A percentile compares a stretch with the other conserved stretches of the same genome.
phyloP scores from a whole-genome alignment of 2,797 vertebrate species.

The Pseudochaenichthys georgianus region DNA sequence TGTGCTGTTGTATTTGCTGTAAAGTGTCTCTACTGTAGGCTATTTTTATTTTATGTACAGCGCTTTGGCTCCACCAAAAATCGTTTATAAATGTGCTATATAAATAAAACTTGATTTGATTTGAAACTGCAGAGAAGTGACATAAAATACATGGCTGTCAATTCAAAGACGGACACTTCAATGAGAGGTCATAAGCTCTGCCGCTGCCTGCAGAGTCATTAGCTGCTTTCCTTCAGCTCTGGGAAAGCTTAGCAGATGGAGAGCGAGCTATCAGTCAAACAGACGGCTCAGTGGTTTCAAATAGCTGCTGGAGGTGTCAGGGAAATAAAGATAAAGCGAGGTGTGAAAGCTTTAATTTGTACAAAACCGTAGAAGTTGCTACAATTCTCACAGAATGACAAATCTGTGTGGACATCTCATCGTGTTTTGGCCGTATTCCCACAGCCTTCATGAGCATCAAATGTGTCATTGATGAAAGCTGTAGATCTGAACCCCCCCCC shows the following conservation, averaged over 20 bases:
- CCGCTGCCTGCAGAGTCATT: conserved; percentile 45
- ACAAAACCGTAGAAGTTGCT: conserved; percentile 44
- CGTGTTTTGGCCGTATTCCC: conserved; percentile 31
- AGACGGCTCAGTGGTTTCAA: conserved; percentile 54
- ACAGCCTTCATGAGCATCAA: conserved; percentile 39
- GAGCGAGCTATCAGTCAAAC: conserved; percentile 65
- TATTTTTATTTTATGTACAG: too few species aligned
- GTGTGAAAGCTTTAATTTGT: conserved; percentile 54
- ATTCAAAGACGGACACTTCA: conserved; percentile 53
- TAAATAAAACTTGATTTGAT: too few species aligned
- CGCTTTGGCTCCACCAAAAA: too few species aligned
- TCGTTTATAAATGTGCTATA: too few species aligned
- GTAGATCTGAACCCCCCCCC: conserved; percentile 6
- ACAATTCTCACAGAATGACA: conserved; percentile 50
- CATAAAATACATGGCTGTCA: conserved; percentile 32
- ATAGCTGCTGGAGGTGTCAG: conserved; percentile 62
- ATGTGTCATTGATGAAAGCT: conserved; percentile 64
- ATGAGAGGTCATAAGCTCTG: conserved; percentile 33
- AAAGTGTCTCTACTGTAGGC: too few species aligned
- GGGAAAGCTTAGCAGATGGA: conserved; percentile 37
- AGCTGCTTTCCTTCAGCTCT: conserved; percentile 50
- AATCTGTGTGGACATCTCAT: conserved; percentile 43
- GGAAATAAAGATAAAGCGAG: conserved; percentile 61
- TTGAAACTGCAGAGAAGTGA: background rate
- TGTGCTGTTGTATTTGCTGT: too few species aligned